Percentiles rank a stretch among this genome's conserved stretches.
Conservation (phyloP, 2,888 invertebrate species). For the Hoplodrina blanda region DNA sequence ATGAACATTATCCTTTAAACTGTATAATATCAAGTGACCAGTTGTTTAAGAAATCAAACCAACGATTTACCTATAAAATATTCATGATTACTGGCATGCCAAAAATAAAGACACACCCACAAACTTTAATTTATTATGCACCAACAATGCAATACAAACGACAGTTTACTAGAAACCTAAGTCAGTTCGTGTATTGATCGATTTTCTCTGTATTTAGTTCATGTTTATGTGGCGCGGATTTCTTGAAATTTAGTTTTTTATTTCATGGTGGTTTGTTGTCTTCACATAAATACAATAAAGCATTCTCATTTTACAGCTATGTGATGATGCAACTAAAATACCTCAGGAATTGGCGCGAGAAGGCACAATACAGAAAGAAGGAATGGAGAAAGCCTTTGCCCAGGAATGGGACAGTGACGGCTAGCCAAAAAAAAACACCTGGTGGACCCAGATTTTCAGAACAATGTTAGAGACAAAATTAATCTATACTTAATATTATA, state of each 20-base stretch:
- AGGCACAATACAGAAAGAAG: too few species aligned
- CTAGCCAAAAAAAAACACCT: too few species aligned
- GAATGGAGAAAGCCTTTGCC: too few species aligned
- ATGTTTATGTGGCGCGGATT: conserved; percentile 1
- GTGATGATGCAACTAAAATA: too few species aligned
- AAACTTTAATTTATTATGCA: conserved; percentile 2
- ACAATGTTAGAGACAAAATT: too few species aligned
- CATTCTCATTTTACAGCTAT: too few species aligned
- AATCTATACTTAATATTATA: too few species aligned
- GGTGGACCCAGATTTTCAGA: too few species aligned
- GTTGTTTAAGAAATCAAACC: conserved; percentile 1
- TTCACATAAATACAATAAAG: not conserved
- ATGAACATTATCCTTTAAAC: too few species aligned
- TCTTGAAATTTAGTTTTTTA: not conserved
- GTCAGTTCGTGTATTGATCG: conserved; percentile 12
- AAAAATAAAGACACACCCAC: not conserved
- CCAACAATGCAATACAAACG: conserved; percentile 13
- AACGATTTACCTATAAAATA: not conserved
- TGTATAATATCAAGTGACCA: too few species aligned
- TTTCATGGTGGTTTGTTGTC: not conserved
- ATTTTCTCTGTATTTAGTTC: conserved; percentile 24
- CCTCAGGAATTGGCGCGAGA: too few species aligned
- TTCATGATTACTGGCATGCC: not conserved
- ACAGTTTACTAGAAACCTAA: conserved; percentile 20
- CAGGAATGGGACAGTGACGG: too few species aligned